Base-by-base conservation (phyloP, 1,140 invertebrate genomes). In the Papilio helenus region DNA sequence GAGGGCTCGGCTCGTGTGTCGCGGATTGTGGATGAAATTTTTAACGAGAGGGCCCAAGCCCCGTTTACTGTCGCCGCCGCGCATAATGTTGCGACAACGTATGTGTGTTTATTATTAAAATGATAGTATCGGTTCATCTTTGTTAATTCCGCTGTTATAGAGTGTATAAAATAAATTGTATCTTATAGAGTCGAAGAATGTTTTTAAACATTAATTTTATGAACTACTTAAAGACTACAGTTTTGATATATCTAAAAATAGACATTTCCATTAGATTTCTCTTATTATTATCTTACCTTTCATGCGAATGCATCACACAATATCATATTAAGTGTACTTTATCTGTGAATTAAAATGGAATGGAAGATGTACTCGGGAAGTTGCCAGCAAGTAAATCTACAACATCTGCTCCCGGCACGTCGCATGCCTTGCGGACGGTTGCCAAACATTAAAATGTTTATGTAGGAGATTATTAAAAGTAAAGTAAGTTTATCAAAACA, bases 321-420 rank as follows among this genome's bases (percentile, higher is more conserved):
- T 68, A 29, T 68, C 12, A 8, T 29, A 68, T 68, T 29, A 68
- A 68, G 10, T 20, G 23, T 68, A 18, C 26, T 68, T 68, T 68
- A 68, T 68, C 61, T 68, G 26, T 12, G 61, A 68, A 29, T 68
- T 68, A 29, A 68, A 68, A 29, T 34, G 14, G 61, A 68, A 29
- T 29, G 26, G 61, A 16, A 68, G 14, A 16, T 68, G 5, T 29
- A 61, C 10, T 12, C 20, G 58, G 61, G 26, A 34, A 29, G 12
- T 26, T 29, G 61, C 61, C 61, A 68, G 61, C 34, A 68, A 68
- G 61, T 68, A 68, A 68, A 68, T 68, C 61, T 68, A 3, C 34
- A 68, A 68, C 61, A 68, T 68, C 12, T 68, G 61, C 12, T 68
- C 10, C 61, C 14, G 23, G 23, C 51, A 55, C 51, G 1, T 55